Evolutionary conservation across 2,888 invertebrate species (phyloP).

Genomic region (Diplolepis rosae): DNA sequence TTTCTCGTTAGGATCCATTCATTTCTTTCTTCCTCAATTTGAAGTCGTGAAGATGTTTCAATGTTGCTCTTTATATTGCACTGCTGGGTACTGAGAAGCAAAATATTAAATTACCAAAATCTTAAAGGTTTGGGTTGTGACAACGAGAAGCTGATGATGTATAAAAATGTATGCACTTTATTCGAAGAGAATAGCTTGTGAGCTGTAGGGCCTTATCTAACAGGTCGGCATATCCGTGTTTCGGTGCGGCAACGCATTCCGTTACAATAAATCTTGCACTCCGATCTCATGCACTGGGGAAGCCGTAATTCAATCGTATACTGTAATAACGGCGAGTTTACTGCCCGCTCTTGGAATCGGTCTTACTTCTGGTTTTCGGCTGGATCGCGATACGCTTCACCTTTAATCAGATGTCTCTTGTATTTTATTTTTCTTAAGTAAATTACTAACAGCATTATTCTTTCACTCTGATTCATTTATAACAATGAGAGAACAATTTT

Average conservation of each 20-base stretch:
- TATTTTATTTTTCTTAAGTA: too few relatives aligned
- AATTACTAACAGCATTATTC: too few relatives aligned
- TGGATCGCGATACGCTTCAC: not conserved
- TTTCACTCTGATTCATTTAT: too few relatives aligned
- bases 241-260: constrained; percentile 40
- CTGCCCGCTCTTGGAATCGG: constrained; percentile 10
- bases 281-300: constrained; percentile 36
- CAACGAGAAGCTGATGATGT: constrained; percentile 4
- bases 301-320: constrained; percentile 41
- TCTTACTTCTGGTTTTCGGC: constrained; percentile 15
- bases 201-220: constrained; percentile 1
- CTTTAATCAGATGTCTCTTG: too few relatives aligned
- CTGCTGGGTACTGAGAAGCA: constrained; percentile 29
- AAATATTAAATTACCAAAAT: constrained; percentile 37
- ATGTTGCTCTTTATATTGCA: constrained; percentile 20
- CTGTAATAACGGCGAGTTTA: constrained; percentile 37
- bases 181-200: not conserved
- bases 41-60: constrained; percentile 19
- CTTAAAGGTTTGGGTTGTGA: constrained; percentile 9
- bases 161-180: constrained; percentile 30
- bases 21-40: constrained; percentile 16
- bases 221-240: constrained; percentile 18
- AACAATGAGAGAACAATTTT: too few relatives aligned
- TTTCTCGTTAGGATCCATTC: not conserved
- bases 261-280: constrained; percentile 52